These are phyloP conservation scores for Zygothrica quintamaculata DNA, from an alignment of 2,888 invertebrate genomes.

Conservation along the genomic window DNA sequence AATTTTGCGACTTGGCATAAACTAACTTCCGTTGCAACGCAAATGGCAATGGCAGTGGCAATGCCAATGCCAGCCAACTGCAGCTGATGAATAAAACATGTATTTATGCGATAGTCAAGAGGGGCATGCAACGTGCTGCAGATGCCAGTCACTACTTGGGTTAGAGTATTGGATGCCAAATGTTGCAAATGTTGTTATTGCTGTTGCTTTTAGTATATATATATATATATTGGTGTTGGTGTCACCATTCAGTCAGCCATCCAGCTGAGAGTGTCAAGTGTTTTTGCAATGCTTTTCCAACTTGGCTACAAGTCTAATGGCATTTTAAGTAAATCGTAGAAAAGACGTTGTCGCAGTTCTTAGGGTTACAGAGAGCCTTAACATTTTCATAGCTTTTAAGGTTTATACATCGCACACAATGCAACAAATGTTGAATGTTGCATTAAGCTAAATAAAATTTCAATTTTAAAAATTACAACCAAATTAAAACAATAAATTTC, in stretches of 20 bases:
- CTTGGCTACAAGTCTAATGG: conserved; percentile 61
- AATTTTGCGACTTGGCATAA: conserved; percentile 64
- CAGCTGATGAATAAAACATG: conserved; percentile 73
- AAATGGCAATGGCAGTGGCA: too few relatives aligned
- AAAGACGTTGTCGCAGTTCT: conserved; percentile 28
- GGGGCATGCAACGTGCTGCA: conserved; percentile 4
- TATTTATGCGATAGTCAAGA: conserved; percentile 62
- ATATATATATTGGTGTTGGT: conserved; percentile 10
- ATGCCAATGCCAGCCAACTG: conserved; percentile 63
- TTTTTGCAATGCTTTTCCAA: conserved; percentile 45
- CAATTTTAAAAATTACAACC: neutral
- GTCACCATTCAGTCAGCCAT: conserved; percentile 55
- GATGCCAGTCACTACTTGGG: too few relatives aligned
- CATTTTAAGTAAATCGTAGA: conserved; percentile 65
- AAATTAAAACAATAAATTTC: too few relatives aligned
- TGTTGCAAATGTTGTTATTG: conserved; percentile 8
- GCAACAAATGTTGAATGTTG: too few relatives aligned
- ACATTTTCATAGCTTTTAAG: neutral
- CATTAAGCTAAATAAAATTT: neutral
- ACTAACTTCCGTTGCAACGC: conserved; percentile 66
- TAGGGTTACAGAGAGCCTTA: conserved; percentile 2
- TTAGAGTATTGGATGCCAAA: too few relatives aligned
- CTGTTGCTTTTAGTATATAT: conserved; percentile 30
- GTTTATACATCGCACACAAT: too few relatives aligned
- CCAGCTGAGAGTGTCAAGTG: conserved; percentile 60